Evolutionary conservation across 2,888 invertebrate genomes (phyloP).

Genomic region (Conomelus anceps): DNA sequence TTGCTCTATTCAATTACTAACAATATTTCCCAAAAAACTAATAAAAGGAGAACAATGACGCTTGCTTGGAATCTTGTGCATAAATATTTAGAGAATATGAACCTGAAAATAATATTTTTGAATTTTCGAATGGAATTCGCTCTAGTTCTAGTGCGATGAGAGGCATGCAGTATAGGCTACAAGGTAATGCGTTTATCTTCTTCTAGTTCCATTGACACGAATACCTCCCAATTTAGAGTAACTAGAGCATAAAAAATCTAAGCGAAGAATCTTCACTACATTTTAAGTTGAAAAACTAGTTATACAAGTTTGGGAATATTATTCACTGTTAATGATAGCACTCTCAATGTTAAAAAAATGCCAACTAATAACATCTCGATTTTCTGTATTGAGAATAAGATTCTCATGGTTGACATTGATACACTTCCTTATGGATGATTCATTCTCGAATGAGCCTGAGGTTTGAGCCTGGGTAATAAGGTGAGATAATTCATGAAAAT

Average conservation of each 20-base stretch:
- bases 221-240: neutral
- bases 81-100: neutral
- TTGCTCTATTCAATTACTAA: neutral
- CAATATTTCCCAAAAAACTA: neutral
- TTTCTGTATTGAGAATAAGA: too few species aligned
- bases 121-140: neutral
- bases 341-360: neutral
- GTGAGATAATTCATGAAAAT: too few species aligned
- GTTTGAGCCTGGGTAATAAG: too few species aligned
- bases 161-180: neutral
- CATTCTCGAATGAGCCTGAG: too few species aligned
- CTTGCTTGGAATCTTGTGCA: neutral
- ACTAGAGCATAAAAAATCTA: neutral
- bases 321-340: neutral
- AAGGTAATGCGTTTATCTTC: neutral
- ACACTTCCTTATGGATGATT: too few species aligned
- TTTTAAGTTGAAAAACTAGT: neutral
- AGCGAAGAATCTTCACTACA: neutral
- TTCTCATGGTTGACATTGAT: too few species aligned
- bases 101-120: neutral
- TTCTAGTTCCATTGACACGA: neutral
- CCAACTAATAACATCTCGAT: neutral
- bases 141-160: neutral
- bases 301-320: neutral
- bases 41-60: too few species aligned